These are phyloP conservation scores for Coilia nasus DNA, from an alignment of 2,797 vertebrate species.

Conservation along the genomic window DNA sequence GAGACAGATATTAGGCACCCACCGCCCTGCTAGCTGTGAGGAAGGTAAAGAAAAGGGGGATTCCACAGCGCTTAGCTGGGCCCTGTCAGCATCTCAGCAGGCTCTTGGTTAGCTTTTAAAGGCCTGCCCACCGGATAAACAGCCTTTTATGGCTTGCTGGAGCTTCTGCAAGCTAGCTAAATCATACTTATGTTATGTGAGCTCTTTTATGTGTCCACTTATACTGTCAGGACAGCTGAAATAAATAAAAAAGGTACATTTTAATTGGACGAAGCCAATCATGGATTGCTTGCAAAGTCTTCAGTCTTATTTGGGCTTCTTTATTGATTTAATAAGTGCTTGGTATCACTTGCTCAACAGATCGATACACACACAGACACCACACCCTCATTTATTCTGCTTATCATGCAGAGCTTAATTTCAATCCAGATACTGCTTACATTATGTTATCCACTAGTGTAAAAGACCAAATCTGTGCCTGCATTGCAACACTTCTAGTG, in stretches of 20 bases:
- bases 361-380: not conserved
- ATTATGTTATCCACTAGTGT: not conserved
- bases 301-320: not conserved
- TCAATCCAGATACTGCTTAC: not conserved
- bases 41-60: slow-evolving; percentile 16
- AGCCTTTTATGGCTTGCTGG: slow-evolving; percentile 28
- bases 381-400: not conserved
- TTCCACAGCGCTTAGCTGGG: slow-evolving; percentile 38
- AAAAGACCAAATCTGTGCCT: not conserved
- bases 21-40: not conserved
- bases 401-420: not conserved
- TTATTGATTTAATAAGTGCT: not conserved
- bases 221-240: slow-evolving; percentile 19
- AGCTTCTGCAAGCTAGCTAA: slow-evolving; percentile 4
- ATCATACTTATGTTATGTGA: slow-evolving; percentile 29
- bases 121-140: slow-evolving; percentile 36
- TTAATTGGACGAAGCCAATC: not conserved
- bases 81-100: slow-evolving; percentile 44
- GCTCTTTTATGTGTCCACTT: slow-evolving; percentile 20
- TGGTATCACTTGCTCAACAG: not conserved
- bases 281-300: not conserved
- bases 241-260: not conserved
- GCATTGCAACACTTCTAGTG: not conserved
- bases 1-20: not conserved
- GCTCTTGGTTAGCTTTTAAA: slow-evolving; percentile 28